Evolutionary conservation across 92 coral and sea anemone genomes (phyloP).

Genomic region (Zoanthus solanderi): DNA sequence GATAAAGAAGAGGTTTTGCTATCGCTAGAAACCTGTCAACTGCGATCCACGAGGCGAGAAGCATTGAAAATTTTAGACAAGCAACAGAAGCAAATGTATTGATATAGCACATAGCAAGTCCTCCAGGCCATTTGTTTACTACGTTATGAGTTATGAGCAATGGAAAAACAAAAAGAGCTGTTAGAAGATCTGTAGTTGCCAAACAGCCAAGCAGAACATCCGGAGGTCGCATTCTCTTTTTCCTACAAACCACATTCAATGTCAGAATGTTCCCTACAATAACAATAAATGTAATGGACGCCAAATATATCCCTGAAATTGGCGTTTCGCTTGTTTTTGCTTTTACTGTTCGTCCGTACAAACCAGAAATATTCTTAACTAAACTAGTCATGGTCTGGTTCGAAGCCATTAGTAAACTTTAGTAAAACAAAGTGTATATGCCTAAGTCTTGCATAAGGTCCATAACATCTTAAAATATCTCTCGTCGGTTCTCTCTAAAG

Average conservation of each 20-base stretch:
- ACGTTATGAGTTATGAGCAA: constrained; percentile 45
- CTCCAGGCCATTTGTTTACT: constrained; percentile 63
- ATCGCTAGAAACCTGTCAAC: constrained; percentile 71
- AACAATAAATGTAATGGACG: constrained; percentile 56
- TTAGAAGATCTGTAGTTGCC: constrained; percentile 60
- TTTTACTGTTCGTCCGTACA: neutral
- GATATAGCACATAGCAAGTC: constrained; percentile 52
- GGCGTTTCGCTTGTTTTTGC: neutral
- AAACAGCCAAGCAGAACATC: constrained; percentile 64
- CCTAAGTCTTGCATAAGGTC: neutral
- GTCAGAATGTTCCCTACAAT: constrained; percentile 59
- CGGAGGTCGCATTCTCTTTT: constrained; percentile 66
- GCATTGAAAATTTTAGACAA: constrained; percentile 69
- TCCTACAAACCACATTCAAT: constrained; percentile 61
- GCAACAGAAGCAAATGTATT: constrained; percentile 56
- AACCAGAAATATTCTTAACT: constrained; percentile 9
- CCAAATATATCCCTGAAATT: constrained; percentile 67
- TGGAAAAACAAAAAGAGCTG: constrained; percentile 61
- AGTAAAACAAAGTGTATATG: neutral
- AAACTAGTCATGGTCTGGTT: constrained; percentile 16
- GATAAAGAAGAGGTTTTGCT: constrained; percentile 72
- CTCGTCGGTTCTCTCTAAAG: too few species aligned
- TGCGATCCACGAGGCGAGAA: constrained; percentile 61
- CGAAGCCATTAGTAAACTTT: constrained; percentile 29
- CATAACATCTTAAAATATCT: neutral